These are phyloP conservation scores for Synergus itoensis DNA, from an alignment of 2,888 invertebrate genomes.

Conservation along the genomic window DNA sequence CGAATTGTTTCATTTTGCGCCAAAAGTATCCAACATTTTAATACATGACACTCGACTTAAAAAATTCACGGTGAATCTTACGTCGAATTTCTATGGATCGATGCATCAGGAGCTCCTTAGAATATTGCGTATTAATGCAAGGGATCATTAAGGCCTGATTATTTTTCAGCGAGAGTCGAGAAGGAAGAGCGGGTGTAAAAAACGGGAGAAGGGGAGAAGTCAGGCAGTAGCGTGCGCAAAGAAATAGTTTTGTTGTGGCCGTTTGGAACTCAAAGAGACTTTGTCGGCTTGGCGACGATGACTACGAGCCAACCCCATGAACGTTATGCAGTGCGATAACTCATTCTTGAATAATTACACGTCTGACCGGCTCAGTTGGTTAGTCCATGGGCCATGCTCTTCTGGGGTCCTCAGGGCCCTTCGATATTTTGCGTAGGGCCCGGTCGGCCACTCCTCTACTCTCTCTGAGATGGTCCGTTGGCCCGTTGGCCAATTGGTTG, in stretches of 20 bases:
- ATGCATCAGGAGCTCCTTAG: constrained; percentile 40
- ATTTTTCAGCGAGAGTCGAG: constrained; percentile 37
- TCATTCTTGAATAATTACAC: constrained; percentile 71
- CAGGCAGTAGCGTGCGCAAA: neutral
- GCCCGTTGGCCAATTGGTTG: neutral
- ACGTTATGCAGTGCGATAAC: constrained; percentile 60
- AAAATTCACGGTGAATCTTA: too few relatives aligned
- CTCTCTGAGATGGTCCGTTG: neutral
- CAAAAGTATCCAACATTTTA: too few relatives aligned
- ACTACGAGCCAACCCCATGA: constrained; percentile 39
- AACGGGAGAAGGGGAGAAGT: constrained; percentile 8
- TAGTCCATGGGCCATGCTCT: constrained; percentile 40
- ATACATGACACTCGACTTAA: too few relatives aligned
- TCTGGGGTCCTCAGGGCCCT: constrained; percentile 42
- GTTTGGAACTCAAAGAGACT: constrained; percentile 11
- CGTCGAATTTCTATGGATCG: neutral
- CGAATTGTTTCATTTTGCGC: too few relatives aligned
- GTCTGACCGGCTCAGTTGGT: constrained; percentile 47
- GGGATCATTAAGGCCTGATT: constrained; percentile 44
- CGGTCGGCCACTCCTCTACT: constrained; percentile 37
- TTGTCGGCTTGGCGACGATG: constrained; percentile 50
- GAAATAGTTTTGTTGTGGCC: constrained; percentile 8
- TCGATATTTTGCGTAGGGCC: constrained; percentile 45
- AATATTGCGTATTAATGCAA: constrained; percentile 41
- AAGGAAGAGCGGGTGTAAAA: constrained; percentile 26